Evolutionary conservation across 2,113 vertebrate genomes (phyloP), one percentile per base, ranked within the genome.

Genomic region (Alosa alosa): DNA sequence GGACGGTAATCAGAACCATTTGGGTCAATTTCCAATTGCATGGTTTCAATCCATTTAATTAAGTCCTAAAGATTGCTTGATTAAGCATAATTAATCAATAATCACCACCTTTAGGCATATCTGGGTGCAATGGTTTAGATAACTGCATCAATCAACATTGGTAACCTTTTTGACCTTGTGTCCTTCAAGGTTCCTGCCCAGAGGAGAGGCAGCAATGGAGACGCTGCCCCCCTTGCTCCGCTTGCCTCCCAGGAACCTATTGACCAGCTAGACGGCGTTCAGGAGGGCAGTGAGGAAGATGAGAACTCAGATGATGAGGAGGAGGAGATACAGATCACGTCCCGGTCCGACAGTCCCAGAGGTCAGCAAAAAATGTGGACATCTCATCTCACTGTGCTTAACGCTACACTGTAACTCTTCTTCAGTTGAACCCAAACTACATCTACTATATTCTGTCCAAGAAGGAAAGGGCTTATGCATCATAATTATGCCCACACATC

Each of bases 311-410:
- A 95, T 47, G 94, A 95, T 0, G 93, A 95, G 45, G 86, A 89
- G 25, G 91, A 89, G 15, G 84, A 88, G 57, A 90, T 91, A 85
- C 90, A 89, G 82, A 86, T 92, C 25, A 91, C 92, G 25, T 90
- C 93, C 25, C 89, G 88, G 0, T 91, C 95, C 0, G 95, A 95
- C 91, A 95, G 95, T 75, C 95, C 95, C 82, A 92, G 95, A 95
- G 95, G 95, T 96, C 7, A 86, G 92, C 72, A 78, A 36, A 18
- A 31, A 31, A 1, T 68, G 49, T 68, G n/a, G n/a, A 68, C 39
- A 36, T 68, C 64, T 68, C n/a, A 31, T 31, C 49, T 50, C 7
- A 1, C 22, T 64, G 20, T n/a, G 7, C 25, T 68, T 31, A 10
- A 15, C 31, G 22, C 64, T 31, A 68, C 64, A 31, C 64, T 68